phyloP scores from a whole-genome alignment of 2,797 vertebrate species.

The Trichosurus vulpecula region DNA sequence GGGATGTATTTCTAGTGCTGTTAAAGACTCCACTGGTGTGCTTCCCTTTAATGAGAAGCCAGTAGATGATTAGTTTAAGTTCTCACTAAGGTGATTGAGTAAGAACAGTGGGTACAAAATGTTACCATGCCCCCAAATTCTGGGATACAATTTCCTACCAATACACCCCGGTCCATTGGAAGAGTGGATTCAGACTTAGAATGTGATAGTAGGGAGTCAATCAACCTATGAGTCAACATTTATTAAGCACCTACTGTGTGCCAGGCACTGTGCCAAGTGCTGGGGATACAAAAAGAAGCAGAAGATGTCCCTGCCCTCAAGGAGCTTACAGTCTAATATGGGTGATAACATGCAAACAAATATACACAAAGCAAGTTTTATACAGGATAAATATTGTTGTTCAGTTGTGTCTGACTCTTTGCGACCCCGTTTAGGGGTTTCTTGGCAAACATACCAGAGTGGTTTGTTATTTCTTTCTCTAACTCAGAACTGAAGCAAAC shows the following conservation, averaged over 20 bases:
- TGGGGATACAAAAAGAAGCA: neutral
- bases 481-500: neutral
- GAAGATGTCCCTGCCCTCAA: neutral
- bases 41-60: neutral
- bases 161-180: neutral
- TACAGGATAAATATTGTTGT: neutral
- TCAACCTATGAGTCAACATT: neutral
- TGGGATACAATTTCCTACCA: neutral
- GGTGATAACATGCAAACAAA: neutral
- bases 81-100: neutral
- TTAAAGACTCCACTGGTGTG: neutral
- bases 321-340: neutral
- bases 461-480: neutral
- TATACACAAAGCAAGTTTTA: neutral
- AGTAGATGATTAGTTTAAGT: neutral
- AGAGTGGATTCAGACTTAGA: neutral
- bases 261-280: neutral
- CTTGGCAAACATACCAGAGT: neutral
- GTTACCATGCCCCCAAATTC: neutral
- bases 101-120: neutral
- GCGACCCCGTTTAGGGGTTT: neutral
- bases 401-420: neutral
- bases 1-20: neutral
- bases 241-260: neutral
- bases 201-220: neutral